Evolutionary conservation across 92 coral and sea anemone species (phyloP).

Genomic region (Heteractis magnifica): DNA sequence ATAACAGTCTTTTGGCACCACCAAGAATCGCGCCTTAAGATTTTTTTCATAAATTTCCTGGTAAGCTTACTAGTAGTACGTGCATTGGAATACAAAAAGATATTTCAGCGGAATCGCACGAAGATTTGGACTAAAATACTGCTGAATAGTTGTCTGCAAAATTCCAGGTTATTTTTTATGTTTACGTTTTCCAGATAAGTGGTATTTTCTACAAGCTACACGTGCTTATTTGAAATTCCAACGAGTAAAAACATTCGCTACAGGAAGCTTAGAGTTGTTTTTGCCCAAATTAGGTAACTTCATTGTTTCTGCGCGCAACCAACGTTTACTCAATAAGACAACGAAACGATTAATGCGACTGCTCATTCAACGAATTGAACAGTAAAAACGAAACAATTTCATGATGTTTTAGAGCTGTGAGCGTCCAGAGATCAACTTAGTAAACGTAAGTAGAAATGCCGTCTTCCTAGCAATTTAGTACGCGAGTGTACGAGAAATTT

Average conservation of each 20-base stretch:
- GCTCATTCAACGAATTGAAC: slow-evolving; percentile 10
- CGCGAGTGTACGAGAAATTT: not conserved
- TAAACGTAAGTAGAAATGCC: too few species aligned
- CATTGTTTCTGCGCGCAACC: slow-evolving; percentile 31
- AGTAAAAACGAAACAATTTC: not conserved
- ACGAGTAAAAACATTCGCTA: slow-evolving; percentile 11
- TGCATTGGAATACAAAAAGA: not conserved
- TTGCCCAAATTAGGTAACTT: slow-evolving; percentile 40
- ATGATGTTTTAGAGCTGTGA: not conserved
- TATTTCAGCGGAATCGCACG: too few species aligned
- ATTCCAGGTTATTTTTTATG: not conserved
- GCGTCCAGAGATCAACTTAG: not conserved
- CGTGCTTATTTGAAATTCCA: slow-evolving; percentile 27
- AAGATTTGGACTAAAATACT: too few species aligned
- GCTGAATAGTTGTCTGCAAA: too few species aligned
- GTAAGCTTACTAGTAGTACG: not conserved
- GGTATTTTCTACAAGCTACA: slow-evolving; percentile 11
- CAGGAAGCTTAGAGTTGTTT: slow-evolving; percentile 20
- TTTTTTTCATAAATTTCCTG: not conserved
- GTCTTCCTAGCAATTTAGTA: not conserved
- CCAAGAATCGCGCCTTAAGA: not conserved
- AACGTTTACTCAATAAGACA: slow-evolving; percentile 23
- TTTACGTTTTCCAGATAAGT: slow-evolving; percentile 29
- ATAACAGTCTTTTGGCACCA: not conserved
- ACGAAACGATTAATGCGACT: not conserved